Evolutionary conservation across 1,140 invertebrate species (phyloP), one percentile per base, ranked within the genome.

Genomic region (Caerostris darwini): DNA sequence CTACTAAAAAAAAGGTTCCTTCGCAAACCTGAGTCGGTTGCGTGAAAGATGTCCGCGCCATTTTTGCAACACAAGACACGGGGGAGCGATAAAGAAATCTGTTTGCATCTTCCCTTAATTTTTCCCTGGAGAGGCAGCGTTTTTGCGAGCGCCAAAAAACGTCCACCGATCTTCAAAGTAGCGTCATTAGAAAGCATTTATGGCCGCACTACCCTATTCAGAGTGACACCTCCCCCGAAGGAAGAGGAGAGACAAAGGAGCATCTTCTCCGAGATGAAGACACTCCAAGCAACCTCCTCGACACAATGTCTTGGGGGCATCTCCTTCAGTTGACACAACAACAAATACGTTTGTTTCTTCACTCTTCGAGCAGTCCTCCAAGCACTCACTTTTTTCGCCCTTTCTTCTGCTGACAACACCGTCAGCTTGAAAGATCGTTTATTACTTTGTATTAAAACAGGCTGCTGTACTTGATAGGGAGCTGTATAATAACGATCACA

Each of bases 131-230:
- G 90, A 85, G 57, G 7, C 12, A 2, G n/a, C 90, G 57, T 92
- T 92, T 92, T 92, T 92, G 81, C 89, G 10, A 56, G 69, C 14
- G 7, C 69, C n/a, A 81, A 90, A 81, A 90, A 90, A 59, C n/a
- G 19, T n/a, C 59, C 81, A 83, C 57, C 53, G 90, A 92, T 85
- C 71, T 34, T 85, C 81, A 61, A 93, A 94, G 64, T 88, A 81
- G 85, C 86, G 64, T 94, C 92, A 94, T 94, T 94, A 94, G 86
- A 85, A 94, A 94, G 92, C 92, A 94, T 94, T 94, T 94, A 94
- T 89, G 91, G 82, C 77, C 91, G 81, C 61, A 53, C 17, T 86
- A 59, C 82, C 61, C 91, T 86, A 92, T 92, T 83, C 61, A 92
- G 82, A 58, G 91, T 92, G 92, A 94, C 92, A 89, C 82, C 64